Evolutionary conservation across 2,113 vertebrate genomes (phyloP).

Genomic region (Sialia sialis): DNA sequence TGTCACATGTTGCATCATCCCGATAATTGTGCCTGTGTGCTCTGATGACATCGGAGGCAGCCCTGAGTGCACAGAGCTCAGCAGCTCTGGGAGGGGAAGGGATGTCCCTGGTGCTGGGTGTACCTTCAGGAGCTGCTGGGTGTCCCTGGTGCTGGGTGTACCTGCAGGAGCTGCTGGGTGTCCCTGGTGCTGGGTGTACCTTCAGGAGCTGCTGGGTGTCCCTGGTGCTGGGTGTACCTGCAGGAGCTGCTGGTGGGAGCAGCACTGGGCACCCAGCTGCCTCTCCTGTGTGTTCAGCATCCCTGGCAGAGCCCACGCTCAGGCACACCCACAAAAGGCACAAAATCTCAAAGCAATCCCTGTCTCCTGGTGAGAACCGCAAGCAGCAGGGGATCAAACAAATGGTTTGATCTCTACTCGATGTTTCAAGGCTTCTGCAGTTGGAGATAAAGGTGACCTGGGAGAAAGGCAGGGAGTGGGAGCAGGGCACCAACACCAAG

Average conservation of each 20-base stretch:
- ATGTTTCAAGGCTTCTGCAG: not conserved
- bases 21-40: not conserved
- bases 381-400: not conserved
- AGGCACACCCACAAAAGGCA: not conserved
- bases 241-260: slow-evolving; percentile 8
- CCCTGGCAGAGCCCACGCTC: not conserved
- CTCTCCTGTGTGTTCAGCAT: not conserved
- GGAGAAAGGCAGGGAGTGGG: not conserved
- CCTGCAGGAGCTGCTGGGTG: not conserved
- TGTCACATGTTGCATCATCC: not conserved
- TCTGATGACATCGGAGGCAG: slow-evolving; percentile 16
- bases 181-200: not conserved
- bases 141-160: not conserved
- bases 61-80: not conserved
- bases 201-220: not conserved
- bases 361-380: not conserved
- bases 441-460: not conserved
- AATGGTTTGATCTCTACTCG: not conserved
- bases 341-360: not conserved
- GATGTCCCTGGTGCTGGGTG: not conserved
- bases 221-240: not conserved
- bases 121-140: not conserved
- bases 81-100: not conserved
- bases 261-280: slow-evolving; percentile 30
- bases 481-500: not conserved